These are phyloP conservation scores for Norana najaformis DNA, from an alignment of 2,888 invertebrate species.

Conservation along the genomic window DNA sequence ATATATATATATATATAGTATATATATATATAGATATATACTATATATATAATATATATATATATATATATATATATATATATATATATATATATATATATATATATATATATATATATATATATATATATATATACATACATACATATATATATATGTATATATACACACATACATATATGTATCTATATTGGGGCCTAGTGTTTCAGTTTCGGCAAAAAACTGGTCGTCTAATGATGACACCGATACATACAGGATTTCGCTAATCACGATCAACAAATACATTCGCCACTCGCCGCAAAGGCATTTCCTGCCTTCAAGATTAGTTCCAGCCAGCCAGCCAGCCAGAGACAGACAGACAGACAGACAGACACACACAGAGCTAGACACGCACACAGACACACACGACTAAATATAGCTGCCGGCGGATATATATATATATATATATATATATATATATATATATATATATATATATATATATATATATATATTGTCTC, in stretches of 20 bases:
- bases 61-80: background rate
- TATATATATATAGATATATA: background rate
- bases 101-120: slow-evolving; percentile 36
- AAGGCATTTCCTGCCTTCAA: too few relatives aligned
- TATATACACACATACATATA: slow-evolving; percentile 28
- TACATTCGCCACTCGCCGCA: background rate
- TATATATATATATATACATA: slow-evolving; percentile 37
- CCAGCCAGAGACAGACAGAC: background rate
- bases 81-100: slow-evolving; percentile 31
- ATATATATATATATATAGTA: too few relatives aligned
- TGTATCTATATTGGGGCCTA: background rate
- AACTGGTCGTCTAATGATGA: background rate
- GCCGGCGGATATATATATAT: too few relatives aligned
- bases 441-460: too few relatives aligned
- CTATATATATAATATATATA: background rate
- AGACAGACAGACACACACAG: background rate
- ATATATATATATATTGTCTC: too few relatives aligned
- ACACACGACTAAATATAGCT: too few relatives aligned
- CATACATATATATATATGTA: slow-evolving; percentile 37
- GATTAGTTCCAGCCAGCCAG: background rate
- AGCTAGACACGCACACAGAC: too few relatives aligned
- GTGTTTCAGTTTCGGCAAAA: too few relatives aligned
- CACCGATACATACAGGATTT: background rate
- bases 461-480: too few relatives aligned
- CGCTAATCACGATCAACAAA: background rate